Conservation (phyloP, 2,797 vertebrate genomes). For the Poecilia picta region DNA sequence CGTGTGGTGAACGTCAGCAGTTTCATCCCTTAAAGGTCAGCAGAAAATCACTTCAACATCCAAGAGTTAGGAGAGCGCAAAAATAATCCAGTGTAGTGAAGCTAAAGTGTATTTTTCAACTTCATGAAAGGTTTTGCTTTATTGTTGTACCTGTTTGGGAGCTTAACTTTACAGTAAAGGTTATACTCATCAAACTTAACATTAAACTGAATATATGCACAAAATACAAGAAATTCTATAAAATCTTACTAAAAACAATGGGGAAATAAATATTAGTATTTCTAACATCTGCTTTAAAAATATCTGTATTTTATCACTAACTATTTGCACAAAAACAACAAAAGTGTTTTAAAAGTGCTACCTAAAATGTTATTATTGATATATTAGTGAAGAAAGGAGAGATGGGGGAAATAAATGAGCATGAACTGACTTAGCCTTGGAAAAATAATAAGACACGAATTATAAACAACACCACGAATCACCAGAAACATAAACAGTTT, state of each 20-base stretch:
- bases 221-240: background rate
- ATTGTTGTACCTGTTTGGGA: background rate
- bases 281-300: background rate
- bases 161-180: background rate
- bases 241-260: background rate
- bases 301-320: too few relatives aligned
- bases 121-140: background rate
- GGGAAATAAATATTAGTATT: background rate
- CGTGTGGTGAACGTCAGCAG: slow-evolving; percentile 41
- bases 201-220: background rate
- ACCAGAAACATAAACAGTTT: background rate
- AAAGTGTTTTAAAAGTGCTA: too few relatives aligned
- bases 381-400: background rate
- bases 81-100: background rate
- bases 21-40: background rate
- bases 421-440: background rate
- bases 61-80: background rate
- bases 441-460: background rate
- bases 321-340: too few relatives aligned
- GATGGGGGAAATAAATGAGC: background rate
- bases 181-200: background rate
- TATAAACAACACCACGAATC: background rate
- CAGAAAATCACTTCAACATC: background rate
- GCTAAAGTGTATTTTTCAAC: background rate
- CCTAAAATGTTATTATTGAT: background rate